These are phyloP conservation scores for Heliconius cydno DNA, from an alignment of 2,888 invertebrate species.

Conservation along the genomic window DNA sequence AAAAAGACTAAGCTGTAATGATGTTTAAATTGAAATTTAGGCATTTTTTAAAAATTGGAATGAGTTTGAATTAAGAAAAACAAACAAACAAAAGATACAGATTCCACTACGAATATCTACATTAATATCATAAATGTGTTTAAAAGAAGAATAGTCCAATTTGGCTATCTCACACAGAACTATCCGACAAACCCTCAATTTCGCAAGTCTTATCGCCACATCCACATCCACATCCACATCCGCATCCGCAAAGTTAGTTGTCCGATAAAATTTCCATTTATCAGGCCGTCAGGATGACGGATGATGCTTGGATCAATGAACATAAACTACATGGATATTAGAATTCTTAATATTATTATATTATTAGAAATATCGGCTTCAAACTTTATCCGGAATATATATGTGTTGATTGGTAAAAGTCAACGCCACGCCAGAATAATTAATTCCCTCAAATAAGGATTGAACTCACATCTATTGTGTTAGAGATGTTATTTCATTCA, in stretches of 20 bases:
- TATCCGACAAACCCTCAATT: slow-evolving; percentile 28
- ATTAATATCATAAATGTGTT: neutral
- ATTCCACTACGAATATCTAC: neutral
- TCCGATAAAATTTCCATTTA: slow-evolving; percentile 34
- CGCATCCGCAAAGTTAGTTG: slow-evolving; percentile 24
- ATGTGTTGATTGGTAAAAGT: neutral
- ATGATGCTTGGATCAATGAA: slow-evolving; percentile 22
- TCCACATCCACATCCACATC: slow-evolving; percentile 15
- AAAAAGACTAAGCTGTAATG: too few relatives aligned
- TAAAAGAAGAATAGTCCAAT: slow-evolving; percentile 23
- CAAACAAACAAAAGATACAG: neutral
- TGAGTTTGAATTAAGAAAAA: neutral
- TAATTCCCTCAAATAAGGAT: too few relatives aligned
- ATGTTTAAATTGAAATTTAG: too few relatives aligned
- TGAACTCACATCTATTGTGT: too few relatives aligned
- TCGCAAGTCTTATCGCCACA: slow-evolving; percentile 27
- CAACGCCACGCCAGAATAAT: too few relatives aligned
- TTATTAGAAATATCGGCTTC: neutral
- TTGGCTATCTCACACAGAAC: slow-evolving; percentile 21
- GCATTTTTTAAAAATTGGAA: too few relatives aligned
- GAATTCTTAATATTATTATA: slow-evolving; percentile 13
- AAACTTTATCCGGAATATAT: neutral
- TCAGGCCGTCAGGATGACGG: slow-evolving; percentile 28
- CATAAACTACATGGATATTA: slow-evolving; percentile 7
- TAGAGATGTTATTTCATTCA: too few relatives aligned